phyloP scores from a whole-genome alignment of 2,888 invertebrate species.

The Pollenia angustigena region DNA sequence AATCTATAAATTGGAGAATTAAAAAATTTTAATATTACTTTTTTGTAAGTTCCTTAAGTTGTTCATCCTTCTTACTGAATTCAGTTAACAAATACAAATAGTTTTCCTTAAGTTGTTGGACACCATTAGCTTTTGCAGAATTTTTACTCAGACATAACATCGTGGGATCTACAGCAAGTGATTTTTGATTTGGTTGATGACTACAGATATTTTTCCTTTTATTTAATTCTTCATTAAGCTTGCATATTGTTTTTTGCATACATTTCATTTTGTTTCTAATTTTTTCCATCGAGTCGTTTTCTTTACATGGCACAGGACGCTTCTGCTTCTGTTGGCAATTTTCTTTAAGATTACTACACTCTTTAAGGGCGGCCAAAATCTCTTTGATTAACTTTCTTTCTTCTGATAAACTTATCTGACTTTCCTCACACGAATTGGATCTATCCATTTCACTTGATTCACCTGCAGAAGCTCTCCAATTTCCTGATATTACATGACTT shows the following conservation, averaged over 20 bases:
- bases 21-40: slow-evolving; percentile 74
- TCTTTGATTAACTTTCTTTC: slow-evolving; percentile 56
- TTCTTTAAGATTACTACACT: slow-evolving; percentile 27
- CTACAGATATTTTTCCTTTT: slow-evolving; percentile 48
- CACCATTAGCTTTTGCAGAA: slow-evolving; percentile 78
- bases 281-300: slow-evolving; percentile 74
- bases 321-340: slow-evolving; percentile 23
- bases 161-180: slow-evolving; percentile 8
- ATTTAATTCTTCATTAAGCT: slow-evolving; percentile 77
- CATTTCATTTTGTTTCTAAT: slow-evolving; percentile 77
- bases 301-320: not conserved
- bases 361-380: slow-evolving; percentile 53
- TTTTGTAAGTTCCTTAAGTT: slow-evolving; percentile 80
- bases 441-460: slow-evolving; percentile 68
- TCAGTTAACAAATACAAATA: slow-evolving; percentile 81
- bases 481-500: not conserved
- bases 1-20: not conserved
- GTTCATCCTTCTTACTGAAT: slow-evolving; percentile 80
- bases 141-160: slow-evolving; percentile 77
- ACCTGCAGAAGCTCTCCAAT: slow-evolving; percentile 65
- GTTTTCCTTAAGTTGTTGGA: slow-evolving; percentile 81
- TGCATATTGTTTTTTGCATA: slow-evolving; percentile 79
- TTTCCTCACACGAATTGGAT: slow-evolving; percentile 1
- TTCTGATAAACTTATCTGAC: slow-evolving; percentile 50
- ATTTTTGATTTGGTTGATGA: slow-evolving; percentile 59